These are phyloP conservation scores for Taxidea taxus DNA, from an alignment of 2,113 vertebrate species.

Conservation along the genomic window DNA sequence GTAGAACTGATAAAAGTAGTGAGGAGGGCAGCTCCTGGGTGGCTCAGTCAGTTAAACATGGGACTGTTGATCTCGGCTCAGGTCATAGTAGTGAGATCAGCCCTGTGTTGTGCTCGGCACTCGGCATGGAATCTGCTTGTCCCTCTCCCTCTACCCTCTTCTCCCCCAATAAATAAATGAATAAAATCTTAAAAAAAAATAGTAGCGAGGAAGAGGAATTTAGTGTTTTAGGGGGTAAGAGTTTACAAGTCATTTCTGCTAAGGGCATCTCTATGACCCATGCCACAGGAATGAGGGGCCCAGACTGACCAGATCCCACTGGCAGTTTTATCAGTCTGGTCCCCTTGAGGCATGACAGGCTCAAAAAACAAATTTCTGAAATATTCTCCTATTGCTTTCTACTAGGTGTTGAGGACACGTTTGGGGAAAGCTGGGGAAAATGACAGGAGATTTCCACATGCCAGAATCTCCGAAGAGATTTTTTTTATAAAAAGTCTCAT, in stretches of 20 bases:
- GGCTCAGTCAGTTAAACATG: not conserved
- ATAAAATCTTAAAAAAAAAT: not conserved
- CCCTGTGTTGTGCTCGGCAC: not conserved
- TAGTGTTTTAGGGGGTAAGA: not conserved
- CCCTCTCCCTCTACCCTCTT: not conserved
- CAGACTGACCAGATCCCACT: not conserved
- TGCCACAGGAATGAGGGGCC: not conserved
- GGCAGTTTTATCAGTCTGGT: not conserved
- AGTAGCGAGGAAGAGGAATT: not conserved
- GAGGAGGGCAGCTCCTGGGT: not conserved
- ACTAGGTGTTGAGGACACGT: not conserved
- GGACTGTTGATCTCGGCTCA: not conserved
- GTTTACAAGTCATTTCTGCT: not conserved
- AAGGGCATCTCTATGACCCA: not conserved
- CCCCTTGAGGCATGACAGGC: not conserved
- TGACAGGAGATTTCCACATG: not conserved
- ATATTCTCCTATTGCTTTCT: not conserved
- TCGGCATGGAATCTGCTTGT: not conserved
- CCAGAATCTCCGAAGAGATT: not conserved
- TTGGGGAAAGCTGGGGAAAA: not conserved
- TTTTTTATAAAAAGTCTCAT: not conserved
- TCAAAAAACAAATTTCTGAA: not conserved
- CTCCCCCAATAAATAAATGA: not conserved
- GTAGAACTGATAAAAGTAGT: not conserved
- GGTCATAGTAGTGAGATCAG: not conserved